Percentiles rank a stretch among this genome's conserved stretches.
phyloP scores from a whole-genome alignment of 1,140 invertebrate genomes.

The Mactra quadrangularis region DNA sequence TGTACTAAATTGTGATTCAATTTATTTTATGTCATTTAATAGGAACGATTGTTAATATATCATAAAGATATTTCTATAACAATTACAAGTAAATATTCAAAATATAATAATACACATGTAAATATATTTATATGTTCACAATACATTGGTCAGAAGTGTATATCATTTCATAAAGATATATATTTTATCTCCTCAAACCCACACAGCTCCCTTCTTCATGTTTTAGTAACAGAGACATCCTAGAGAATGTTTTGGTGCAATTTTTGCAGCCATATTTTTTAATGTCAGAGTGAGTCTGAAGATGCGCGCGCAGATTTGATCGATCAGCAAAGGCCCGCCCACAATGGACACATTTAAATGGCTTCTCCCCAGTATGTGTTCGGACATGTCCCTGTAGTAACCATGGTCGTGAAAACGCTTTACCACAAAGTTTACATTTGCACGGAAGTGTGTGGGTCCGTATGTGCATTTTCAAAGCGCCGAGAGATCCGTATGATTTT shows the following conservation, averaged over 20 bases:
- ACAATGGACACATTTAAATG: constrained; percentile 89
- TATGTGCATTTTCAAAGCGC: constrained; percentile 99
- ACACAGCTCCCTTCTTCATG: constrained; percentile 92
- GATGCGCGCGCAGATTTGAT: constrained; percentile 97
- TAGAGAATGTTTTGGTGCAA: constrained; percentile 98
- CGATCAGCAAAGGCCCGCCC: constrained; percentile 96
- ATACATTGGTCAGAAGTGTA: no score
- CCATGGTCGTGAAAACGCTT: constrained; percentile 79
- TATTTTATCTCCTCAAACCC: constrained; percentile 32
- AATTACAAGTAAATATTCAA: no score
- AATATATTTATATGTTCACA: no score
- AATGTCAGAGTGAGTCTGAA: constrained; percentile 98
- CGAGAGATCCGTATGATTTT: constrained; percentile 97
- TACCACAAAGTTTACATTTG: constrained; percentile 97
- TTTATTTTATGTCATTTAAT: no score
- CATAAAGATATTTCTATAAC: no score
- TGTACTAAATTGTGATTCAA: no score
- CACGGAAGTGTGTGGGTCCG: constrained; percentile 98
- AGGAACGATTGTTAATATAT: no score
- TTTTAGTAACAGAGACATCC: constrained; percentile 97
- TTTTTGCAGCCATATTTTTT: constrained; percentile 97
- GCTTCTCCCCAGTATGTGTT: constrained; percentile 80
- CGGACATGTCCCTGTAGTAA: constrained; percentile 78
- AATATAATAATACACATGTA: no score
- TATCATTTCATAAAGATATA: background rate